Evolutionary conservation across 2,797 vertebrate species (phyloP).

Genomic region (Liasis olivaceus): DNA sequence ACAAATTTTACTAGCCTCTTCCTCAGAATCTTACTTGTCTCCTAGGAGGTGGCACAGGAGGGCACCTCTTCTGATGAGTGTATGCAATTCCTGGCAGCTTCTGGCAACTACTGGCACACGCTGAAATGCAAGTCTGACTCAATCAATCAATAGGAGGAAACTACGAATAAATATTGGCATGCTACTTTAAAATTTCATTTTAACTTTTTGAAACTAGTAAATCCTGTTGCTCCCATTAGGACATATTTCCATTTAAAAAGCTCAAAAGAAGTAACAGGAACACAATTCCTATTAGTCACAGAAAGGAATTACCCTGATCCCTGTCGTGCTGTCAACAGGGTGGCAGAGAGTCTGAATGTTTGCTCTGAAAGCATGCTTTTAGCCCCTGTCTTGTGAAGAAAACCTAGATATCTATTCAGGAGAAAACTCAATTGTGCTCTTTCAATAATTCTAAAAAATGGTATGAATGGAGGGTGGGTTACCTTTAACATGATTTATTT

Average conservation of each 20-base stretch:
- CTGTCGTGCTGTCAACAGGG: no score
- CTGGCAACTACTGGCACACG: background rate
- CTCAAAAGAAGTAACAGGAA: no score
- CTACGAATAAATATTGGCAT: background rate
- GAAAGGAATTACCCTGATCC: no score
- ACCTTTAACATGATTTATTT: background rate
- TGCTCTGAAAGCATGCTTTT: background rate
- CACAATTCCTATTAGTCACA: background rate
- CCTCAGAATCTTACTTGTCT: background rate
- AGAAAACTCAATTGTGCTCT: background rate
- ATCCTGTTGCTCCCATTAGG: slow-evolving; percentile 7
- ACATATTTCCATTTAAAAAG: background rate
- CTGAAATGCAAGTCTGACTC: background rate
- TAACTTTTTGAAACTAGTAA: slow-evolving; percentile 24
- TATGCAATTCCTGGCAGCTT: background rate
- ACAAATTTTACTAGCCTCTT: background rate
- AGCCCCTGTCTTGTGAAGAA: background rate
- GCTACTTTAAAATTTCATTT: background rate
- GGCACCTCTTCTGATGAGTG: background rate
- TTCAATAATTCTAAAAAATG: background rate
- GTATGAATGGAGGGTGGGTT: background rate
- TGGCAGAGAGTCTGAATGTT: background rate
- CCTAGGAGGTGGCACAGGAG: background rate
- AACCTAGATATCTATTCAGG: background rate
- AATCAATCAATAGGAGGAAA: background rate